Base-by-base conservation (phyloP, 2,888 invertebrate genomes). In the Leptinotarsa tumamoca region DNA sequence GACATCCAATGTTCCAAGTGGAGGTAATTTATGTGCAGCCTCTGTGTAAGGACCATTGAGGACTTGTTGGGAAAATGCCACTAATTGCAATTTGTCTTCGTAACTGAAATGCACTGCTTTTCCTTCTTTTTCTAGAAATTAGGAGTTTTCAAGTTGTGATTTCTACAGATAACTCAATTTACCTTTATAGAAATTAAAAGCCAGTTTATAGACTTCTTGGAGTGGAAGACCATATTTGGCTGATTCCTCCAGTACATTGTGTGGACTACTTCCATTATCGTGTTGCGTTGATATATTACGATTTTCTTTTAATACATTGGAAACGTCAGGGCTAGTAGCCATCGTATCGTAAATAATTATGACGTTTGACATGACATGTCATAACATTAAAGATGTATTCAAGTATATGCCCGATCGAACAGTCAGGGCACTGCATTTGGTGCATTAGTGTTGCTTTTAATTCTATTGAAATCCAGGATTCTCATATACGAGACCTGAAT, bases 91-190 rank as follows among this genome's bases (percentile, higher is more conserved):
- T 86, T 97, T 96, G 86, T 98, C 97, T 88, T 96, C 95, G 88
- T 98, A 99, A 67, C 96, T 96, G 77, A 98, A 91, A 85, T 97
- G 97, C 68, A 98, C 91, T 3, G 98, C 98, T 90, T 98, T 98
- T n/a, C 98, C 98, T 89, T 97, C 96, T 90, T 98, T 98, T 88
- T 98, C 98, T 98, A 67, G 13, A 79, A 77, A 52, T 56, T 69
- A 74, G 63, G 73, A 71, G 73, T 51, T 66, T 33, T 72, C 67
- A n/a, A 50, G 13, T 56, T 27, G 23, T 67, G 18, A 14, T 61
- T 61, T 54, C 15, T 15, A 61, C 23, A 14, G 23, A 49, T 23
- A 67, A 21, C 33, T 50, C 3, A 71, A 67, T 51, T 83, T 91
- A 98, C 98, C 98, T 94, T 97, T 98, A 87, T 97, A 98, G 90